Conservation (phyloP, 2,888 invertebrate species). For the Acheta domesticus region DNA sequence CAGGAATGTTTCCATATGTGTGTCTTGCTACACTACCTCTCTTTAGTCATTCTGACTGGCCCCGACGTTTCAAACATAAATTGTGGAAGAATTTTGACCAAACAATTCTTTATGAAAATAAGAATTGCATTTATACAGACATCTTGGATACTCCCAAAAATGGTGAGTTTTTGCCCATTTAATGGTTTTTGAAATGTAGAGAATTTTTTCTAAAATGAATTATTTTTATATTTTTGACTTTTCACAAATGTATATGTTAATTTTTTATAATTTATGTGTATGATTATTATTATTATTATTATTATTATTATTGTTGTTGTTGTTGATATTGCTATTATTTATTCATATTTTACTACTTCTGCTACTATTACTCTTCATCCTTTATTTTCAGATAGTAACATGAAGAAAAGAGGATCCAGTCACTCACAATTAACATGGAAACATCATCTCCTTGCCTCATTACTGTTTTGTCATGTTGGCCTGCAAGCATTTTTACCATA, state of each 20-base stretch:
- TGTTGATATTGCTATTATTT: too few relatives aligned
- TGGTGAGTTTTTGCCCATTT: neutral
- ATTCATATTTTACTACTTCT: neutral
- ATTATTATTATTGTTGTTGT: too few relatives aligned
- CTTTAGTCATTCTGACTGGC: slow-evolving; percentile 79
- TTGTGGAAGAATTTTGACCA: neutral
- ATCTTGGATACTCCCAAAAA: neutral
- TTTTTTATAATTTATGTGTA: too few relatives aligned
- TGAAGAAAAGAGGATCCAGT: slow-evolving; percentile 5
- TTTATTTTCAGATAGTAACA: neutral
- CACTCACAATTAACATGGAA: slow-evolving; percentile 44
- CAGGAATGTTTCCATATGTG: slow-evolving; percentile 91
- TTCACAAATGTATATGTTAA: too few relatives aligned
- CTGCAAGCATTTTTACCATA: slow-evolving; percentile 79
- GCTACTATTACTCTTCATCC: too few relatives aligned
- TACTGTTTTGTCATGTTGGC: slow-evolving; percentile 61
- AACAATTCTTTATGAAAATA: neutral
- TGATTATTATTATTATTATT: too few relatives aligned
- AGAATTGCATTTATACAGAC: neutral
- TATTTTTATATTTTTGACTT: too few relatives aligned
- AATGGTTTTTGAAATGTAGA: neutral
- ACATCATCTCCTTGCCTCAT: slow-evolving; percentile 53
- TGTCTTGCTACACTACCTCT: slow-evolving; percentile 82
- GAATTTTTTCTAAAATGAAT: neutral
- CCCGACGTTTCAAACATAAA: slow-evolving; percentile 44